Percentiles rank a stretch among this genome's conserved stretches.
These are phyloP conservation scores for Amphipyra tragopoginis DNA, from an alignment of 2,888 invertebrate genomes.

Conservation along the genomic window DNA sequence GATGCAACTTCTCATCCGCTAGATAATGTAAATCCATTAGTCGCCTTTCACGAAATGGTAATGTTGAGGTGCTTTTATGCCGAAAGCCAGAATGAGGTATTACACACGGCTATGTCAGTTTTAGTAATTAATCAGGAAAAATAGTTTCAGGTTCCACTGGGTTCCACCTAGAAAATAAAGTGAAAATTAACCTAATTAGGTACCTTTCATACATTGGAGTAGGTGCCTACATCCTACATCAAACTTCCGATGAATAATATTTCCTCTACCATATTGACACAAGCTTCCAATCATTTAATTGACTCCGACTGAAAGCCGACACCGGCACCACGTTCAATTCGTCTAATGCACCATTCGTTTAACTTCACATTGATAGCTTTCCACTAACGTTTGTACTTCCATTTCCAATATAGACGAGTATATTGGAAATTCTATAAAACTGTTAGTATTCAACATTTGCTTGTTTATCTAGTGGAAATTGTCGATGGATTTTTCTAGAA, in stretches of 20 bases:
- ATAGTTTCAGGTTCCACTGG: too few relatives aligned
- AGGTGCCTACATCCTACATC: too few relatives aligned
- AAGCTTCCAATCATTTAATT: slow-evolving; percentile 49
- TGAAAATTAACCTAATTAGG: too few relatives aligned
- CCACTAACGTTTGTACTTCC: slow-evolving; percentile 23
- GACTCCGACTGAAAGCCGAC: slow-evolving; percentile 38
- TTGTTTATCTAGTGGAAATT: slow-evolving; percentile 24
- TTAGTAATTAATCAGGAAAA: too few relatives aligned
- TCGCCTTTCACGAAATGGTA: too few relatives aligned
- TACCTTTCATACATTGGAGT: too few relatives aligned
- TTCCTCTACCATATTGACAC: not conserved
- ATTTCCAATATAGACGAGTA: slow-evolving; percentile 35
- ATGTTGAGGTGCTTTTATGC: too few relatives aligned
- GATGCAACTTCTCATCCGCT: too few relatives aligned
- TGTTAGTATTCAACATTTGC: slow-evolving; percentile 26
- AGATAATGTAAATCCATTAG: too few relatives aligned
- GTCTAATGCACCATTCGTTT: slow-evolving; percentile 53
- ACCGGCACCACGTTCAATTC: slow-evolving; percentile 47
- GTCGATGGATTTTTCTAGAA: slow-evolving; percentile 8
- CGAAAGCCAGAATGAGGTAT: too few relatives aligned
- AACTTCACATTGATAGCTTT: slow-evolving; percentile 35
- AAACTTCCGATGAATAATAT: not conserved
- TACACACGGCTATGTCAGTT: too few relatives aligned
- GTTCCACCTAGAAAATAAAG: too few relatives aligned
- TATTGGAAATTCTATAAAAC: slow-evolving; percentile 31